These are phyloP conservation scores for Platycheirus albimanus DNA, from an alignment of 2,888 invertebrate genomes.

Conservation along the genomic window DNA sequence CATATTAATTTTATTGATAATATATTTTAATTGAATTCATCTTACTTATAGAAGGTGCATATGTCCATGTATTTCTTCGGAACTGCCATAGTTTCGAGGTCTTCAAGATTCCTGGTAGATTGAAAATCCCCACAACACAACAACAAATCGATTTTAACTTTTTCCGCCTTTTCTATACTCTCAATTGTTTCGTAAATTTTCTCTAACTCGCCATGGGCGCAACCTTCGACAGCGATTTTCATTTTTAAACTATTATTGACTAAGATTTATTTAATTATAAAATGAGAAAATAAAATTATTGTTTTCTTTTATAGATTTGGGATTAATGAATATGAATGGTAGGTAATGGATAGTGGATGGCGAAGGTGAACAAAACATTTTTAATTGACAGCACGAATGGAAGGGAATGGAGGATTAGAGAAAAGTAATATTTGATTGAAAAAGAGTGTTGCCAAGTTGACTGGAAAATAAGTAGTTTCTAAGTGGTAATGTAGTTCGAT, in stretches of 20 bases:
- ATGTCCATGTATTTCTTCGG: slow-evolving; percentile 95
- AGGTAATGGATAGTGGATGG: no score
- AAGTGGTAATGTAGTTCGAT: no score
- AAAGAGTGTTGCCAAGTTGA: slow-evolving; percentile 6
- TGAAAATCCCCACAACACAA: slow-evolving; percentile 99
- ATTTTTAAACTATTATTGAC: slow-evolving; percentile 82
- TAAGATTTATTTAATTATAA: neutral
- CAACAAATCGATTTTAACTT: slow-evolving; percentile 92
- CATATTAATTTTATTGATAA: neutral
- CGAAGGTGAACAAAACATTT: no score
- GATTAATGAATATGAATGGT: no score
- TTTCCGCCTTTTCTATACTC: slow-evolving; percentile 88
- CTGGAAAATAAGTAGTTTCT: no score
- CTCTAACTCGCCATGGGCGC: slow-evolving; percentile 98
- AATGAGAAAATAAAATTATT: neutral
- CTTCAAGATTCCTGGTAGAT: slow-evolving; percentile 93
- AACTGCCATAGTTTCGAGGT: slow-evolving; percentile 97
- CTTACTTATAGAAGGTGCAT: slow-evolving; percentile 96
- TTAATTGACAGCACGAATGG: neutral
- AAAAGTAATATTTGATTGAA: neutral
- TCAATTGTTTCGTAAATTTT: slow-evolving; percentile 94
- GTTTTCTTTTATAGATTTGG: no score
- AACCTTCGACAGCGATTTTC: slow-evolving; percentile 98
- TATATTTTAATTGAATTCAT: neutral
- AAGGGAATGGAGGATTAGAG: neutral